Conservation (phyloP, 2,113 vertebrate species). For the Anolis carolinensis region DNA sequence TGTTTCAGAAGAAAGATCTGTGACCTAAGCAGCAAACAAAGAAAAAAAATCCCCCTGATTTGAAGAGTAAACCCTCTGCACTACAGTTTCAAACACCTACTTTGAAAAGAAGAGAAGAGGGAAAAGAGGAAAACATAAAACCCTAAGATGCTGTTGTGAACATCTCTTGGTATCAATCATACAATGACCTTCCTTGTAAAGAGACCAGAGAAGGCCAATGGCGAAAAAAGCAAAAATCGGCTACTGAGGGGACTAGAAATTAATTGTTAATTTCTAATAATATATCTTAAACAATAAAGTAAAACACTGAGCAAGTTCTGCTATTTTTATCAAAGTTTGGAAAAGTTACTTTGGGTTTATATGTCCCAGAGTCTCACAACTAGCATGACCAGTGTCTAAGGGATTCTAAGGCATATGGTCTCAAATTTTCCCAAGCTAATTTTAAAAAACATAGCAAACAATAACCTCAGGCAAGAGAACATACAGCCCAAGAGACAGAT, state of each 20-base stretch:
- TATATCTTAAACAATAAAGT: background rate
- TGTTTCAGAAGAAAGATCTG: constrained; percentile 29
- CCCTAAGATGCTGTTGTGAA: constrained; percentile 23
- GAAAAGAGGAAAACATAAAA: constrained; percentile 33
- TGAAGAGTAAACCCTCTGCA: background rate
- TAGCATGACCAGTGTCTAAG: background rate
- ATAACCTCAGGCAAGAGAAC: constrained; percentile 15
- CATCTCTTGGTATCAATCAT: background rate
- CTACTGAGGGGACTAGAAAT: constrained; percentile 14
- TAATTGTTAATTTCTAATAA: constrained; percentile 24
- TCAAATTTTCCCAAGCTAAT: background rate
- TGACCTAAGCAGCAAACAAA: constrained; percentile 4
- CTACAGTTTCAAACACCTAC: background rate
- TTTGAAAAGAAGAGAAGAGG: constrained; percentile 21
- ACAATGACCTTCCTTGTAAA: background rate
- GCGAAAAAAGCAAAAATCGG: constrained; percentile 16
- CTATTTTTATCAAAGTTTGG: no score
- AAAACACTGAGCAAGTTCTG: background rate
- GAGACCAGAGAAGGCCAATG: background rate
- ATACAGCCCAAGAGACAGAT: constrained; percentile 21
- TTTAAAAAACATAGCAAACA: background rate
- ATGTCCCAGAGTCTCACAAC: no score
- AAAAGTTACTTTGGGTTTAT: no score
- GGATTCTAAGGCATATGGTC: background rate
- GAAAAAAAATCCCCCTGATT: constrained; percentile 12